Conservation (phyloP, 1,140 invertebrate species). For the Maconellicoccus hirsutus region DNA sequence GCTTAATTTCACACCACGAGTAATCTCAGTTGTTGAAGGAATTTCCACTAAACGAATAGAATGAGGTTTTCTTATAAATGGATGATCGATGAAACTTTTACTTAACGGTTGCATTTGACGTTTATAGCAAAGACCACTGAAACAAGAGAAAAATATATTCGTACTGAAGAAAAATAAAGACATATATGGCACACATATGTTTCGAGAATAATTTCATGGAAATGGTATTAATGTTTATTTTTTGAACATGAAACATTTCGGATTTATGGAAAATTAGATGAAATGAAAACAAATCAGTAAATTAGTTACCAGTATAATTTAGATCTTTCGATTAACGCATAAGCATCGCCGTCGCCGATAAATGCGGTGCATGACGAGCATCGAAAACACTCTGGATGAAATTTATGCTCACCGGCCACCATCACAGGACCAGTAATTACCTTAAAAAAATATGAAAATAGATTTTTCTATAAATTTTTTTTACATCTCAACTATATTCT, state of each 20-base stretch:
- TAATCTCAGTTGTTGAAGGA: conserved; percentile 42
- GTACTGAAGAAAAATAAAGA: not conserved
- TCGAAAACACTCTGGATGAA: conserved; percentile 90
- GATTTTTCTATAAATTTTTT: not conserved
- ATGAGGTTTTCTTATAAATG: conserved; percentile 50
- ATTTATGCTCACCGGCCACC: conserved; percentile 86
- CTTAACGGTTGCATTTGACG: conserved; percentile 49
- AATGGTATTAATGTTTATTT: no score
- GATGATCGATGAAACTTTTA: conserved; percentile 40
- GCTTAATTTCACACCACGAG: conserved; percentile 46
- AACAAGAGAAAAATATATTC: conserved; percentile 20
- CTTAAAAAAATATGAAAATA: conserved; percentile 34
- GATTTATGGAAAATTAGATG: no score
- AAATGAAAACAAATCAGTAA: no score
- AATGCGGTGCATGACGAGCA: conserved; percentile 68
- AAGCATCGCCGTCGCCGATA: conserved; percentile 84
- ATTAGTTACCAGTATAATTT: conserved; percentile 67
- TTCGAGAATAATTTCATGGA: no score
- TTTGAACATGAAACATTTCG: not conserved
- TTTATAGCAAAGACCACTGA: conserved; percentile 33
- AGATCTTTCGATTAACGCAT: conserved; percentile 76
- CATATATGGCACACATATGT: not conserved
- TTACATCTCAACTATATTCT: not conserved
- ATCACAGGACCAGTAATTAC: conserved; percentile 85
- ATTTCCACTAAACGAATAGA: conserved; percentile 70